A percentile compares a stretch with the other conserved stretches of the same genome.
Conservation (phyloP, 2,113 vertebrate genomes). For the Taurulus bubalis region DNA sequence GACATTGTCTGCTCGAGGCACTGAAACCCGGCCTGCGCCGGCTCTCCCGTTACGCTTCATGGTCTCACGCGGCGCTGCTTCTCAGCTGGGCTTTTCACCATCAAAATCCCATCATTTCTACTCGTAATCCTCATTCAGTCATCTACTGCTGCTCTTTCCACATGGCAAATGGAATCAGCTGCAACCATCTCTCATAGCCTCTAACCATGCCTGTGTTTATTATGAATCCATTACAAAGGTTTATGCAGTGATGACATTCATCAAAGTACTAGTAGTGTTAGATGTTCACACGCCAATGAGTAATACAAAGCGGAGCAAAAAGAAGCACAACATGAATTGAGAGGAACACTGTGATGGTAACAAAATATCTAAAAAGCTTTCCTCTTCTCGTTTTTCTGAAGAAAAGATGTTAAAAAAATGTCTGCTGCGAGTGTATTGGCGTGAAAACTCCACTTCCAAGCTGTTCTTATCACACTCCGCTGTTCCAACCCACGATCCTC, state of each 20-base stretch:
- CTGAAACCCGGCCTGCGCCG: conserved; percentile 35
- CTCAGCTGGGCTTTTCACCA: conserved; percentile 45
- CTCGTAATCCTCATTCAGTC: conserved; percentile 59
- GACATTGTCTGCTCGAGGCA: conserved; percentile 51
- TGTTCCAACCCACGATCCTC: conserved; percentile 40
- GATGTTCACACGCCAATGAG: conserved; percentile 9
- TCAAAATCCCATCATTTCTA: conserved; percentile 62
- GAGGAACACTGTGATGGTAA: background rate
- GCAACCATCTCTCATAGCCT: conserved; percentile 38
- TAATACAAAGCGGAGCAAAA: conserved; percentile 1
- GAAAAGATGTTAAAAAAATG: background rate
- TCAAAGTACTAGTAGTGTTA: conserved; percentile 13
- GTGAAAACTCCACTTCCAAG: conserved; percentile 35
- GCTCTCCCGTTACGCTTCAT: conserved; percentile 36
- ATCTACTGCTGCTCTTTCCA: conserved; percentile 44
- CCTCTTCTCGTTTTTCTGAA: background rate
- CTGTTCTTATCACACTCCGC: conserved; percentile 44
- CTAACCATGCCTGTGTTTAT: conserved; percentile 16
- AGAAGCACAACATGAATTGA: background rate
- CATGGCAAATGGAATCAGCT: conserved; percentile 46
- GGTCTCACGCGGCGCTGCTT: conserved; percentile 39
- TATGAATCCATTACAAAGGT: conserved; percentile 31
- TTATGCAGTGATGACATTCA: conserved; percentile 24
- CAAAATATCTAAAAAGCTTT: conserved; percentile 1
- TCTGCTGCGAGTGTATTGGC: conserved; percentile 19